Conservation (phyloP, 2,888 invertebrate species). For the Conus canariensis region DNA sequence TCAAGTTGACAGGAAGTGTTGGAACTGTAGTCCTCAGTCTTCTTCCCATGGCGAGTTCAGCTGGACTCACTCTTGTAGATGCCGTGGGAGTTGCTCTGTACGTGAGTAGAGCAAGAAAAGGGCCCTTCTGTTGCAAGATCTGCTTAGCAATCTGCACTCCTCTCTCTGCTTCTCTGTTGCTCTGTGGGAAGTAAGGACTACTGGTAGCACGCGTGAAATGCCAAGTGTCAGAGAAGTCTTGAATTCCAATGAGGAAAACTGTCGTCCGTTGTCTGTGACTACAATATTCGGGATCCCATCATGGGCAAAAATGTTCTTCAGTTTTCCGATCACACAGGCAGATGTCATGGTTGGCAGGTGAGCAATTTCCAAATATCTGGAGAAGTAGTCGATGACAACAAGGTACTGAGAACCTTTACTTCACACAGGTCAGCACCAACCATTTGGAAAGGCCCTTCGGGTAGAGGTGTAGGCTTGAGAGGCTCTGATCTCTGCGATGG, state of each 20-base stretch:
- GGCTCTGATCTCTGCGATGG: constrained; percentile 15
- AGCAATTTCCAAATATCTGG: constrained; percentile 15
- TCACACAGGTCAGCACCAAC: constrained; percentile 10
- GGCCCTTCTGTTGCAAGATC: not conserved
- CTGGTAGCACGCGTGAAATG: constrained; percentile 24
- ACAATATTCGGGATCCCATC: constrained; percentile 16
- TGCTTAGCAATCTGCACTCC: constrained; percentile 15
- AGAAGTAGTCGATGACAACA: constrained; percentile 37
- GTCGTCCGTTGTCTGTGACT: not conserved
- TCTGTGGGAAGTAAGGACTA: not conserved
- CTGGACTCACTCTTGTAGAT: constrained; percentile 1
- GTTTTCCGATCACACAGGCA: not conserved
- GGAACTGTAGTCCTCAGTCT: too few species aligned
- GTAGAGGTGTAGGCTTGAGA: not conserved
- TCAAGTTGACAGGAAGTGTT: too few species aligned
- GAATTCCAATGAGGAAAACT: not conserved
- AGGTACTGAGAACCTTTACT: not conserved
- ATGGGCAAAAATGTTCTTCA: constrained; percentile 16
- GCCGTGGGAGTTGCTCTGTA: constrained; percentile 28
- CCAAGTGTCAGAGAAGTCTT: constrained; percentile 17
- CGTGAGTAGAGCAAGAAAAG: not conserved
- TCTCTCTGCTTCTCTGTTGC: constrained; percentile 32
- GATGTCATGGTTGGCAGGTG: not conserved
- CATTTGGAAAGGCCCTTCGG: constrained; percentile 6
- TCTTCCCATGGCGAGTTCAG: constrained; percentile 4